Evolutionary conservation across 2,888 invertebrate genomes (phyloP).

Genomic region (Oligia strigilis): DNA sequence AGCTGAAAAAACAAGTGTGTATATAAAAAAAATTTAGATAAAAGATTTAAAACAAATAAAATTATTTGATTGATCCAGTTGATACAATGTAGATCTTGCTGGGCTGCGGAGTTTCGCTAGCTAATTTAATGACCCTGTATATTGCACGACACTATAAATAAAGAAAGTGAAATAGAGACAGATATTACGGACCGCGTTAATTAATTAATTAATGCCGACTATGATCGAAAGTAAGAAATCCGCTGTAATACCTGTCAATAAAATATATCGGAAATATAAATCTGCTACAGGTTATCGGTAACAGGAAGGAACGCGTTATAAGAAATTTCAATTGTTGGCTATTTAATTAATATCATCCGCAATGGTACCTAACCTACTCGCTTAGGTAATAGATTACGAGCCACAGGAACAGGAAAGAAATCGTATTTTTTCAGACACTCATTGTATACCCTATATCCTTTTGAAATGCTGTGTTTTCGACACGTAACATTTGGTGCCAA

Average conservation of each 20-base stretch:
- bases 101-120: no score
- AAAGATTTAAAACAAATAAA: no score
- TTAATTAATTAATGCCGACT: constrained; percentile 33
- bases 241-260: constrained; percentile 35
- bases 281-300: constrained; percentile 62
- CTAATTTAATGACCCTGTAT: background rate
- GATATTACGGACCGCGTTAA: constrained; percentile 15
- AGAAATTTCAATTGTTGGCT: constrained; percentile 71
- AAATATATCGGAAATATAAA: constrained; percentile 66
- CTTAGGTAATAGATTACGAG: constrained; percentile 66
- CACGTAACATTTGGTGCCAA: constrained; percentile 49
- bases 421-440: constrained; percentile 61
- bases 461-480: constrained; percentile 46
- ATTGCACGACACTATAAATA: constrained; percentile 13
- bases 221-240: constrained; percentile 43
- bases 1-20: no score
- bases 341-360: constrained; percentile 75
- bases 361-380: constrained; percentile 38
- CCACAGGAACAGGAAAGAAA: constrained; percentile 73
- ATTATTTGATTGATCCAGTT: no score
- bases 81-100: no score
- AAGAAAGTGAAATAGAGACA: constrained; percentile 30
- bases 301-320: constrained; percentile 70
- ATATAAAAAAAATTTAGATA: no score
- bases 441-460: constrained; percentile 55